A percentile compares a stretch with the other conserved stretches of the same genome.
phyloP scores from a whole-genome alignment of 1,140 invertebrate genomes.

The Formica selysi region DNA sequence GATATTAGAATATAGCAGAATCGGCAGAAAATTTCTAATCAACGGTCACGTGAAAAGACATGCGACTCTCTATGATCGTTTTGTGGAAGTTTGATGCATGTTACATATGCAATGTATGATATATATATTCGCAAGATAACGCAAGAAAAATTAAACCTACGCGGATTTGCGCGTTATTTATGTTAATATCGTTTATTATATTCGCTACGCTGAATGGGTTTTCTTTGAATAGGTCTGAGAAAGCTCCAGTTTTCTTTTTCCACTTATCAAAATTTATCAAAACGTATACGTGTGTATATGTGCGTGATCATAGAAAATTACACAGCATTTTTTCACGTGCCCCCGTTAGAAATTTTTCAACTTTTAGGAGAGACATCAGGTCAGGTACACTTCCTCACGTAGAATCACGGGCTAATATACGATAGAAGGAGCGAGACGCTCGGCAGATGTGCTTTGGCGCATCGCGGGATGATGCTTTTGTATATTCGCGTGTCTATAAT shows the following conservation, averaged over 20 bases:
- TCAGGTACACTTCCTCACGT: conserved; percentile 57
- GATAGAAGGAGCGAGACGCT: conserved; percentile 73
- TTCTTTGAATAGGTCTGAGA: conserved; percentile 8
- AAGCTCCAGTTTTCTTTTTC: background rate
- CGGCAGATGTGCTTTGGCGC: conserved; percentile 72
- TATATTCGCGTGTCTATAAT: conserved; percentile 48
- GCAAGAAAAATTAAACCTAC: conserved; percentile 6
- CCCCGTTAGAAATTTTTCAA: conserved; percentile 58
- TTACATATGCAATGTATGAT: background rate
- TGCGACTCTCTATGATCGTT: conserved; percentile 40
- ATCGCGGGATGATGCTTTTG: conserved; percentile 25
- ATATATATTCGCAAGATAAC: background rate
- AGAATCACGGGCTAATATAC: conserved; percentile 57
- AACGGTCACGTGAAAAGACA: conserved; percentile 28
- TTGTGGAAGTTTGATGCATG: background rate
- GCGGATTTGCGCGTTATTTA: background rate
- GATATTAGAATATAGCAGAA: conserved; percentile 29
- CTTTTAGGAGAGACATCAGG: conserved; percentile 62
- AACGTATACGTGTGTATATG: conserved; percentile 1
- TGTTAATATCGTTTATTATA: background rate
- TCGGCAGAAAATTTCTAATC: conserved; percentile 42
- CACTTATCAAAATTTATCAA: conserved; percentile 59
- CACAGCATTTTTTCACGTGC: conserved; percentile 7
- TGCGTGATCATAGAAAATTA: conserved; percentile 28
- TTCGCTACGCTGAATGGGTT: background rate